These are phyloP conservation scores for Phlogophora meticulosa DNA, from an alignment of 2,888 invertebrate species.

Conservation along the genomic window DNA sequence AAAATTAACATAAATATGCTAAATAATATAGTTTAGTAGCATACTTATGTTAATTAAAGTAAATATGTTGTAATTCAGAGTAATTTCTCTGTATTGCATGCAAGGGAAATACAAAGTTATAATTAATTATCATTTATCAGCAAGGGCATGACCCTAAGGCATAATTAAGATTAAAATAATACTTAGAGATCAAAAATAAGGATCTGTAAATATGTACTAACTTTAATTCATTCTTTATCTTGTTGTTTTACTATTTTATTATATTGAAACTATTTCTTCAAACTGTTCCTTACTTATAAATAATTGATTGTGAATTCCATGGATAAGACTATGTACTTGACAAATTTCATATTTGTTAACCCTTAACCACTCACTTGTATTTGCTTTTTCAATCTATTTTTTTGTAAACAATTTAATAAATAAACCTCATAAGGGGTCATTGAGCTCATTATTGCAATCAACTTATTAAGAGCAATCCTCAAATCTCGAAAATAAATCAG, in stretches of 20 bases:
- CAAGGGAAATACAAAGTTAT: not conserved
- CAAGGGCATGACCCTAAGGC: not conserved
- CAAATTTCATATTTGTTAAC: no score
- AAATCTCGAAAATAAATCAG: no score
- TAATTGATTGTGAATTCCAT: not conserved
- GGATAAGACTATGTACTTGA: no score
- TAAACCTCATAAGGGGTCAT: no score
- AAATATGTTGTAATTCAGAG: not conserved
- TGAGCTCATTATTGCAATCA: no score
- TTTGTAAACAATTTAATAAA: no score
- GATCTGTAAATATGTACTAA: no score
- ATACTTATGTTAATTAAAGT: not conserved
- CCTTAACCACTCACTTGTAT: no score
- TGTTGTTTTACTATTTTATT: not conserved
- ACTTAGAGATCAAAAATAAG: not conserved
- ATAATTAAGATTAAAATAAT: constrained; percentile 33
- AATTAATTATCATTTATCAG: constrained; percentile 21
- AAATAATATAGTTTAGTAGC: no score
- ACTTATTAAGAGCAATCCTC: no score
- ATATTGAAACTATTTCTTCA: not conserved
- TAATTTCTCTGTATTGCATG: not conserved
- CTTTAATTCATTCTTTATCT: not conserved
- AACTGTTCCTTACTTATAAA: not conserved
- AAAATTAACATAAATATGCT: no score
- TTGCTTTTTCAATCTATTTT: no score